Percentiles rank a stretch among this genome's conserved stretches.
Conservation (phyloP, 2,797 vertebrate genomes). For the Micrastur ruficollis region DNA sequence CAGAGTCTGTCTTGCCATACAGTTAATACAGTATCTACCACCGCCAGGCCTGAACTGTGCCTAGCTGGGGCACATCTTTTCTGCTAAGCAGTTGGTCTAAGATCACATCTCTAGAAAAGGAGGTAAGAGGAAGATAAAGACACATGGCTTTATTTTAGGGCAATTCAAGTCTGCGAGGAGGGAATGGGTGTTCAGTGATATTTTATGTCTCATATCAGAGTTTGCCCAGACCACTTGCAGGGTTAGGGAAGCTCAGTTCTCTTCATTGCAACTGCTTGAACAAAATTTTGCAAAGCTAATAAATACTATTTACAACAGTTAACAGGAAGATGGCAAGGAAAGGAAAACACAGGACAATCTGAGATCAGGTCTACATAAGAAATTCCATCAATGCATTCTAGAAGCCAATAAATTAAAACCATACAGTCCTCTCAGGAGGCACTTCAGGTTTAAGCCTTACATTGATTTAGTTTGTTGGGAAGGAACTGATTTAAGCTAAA, state of each 20-base stretch:
- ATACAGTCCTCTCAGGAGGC: background rate
- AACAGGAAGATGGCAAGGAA: conserved; percentile 23
- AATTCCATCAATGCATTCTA: background rate
- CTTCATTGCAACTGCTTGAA: background rate
- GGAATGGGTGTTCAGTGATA: background rate
- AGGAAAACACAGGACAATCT: conserved; percentile 16
- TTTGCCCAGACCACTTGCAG: background rate
- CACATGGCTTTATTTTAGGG: background rate
- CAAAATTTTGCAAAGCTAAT: conserved; percentile 69
- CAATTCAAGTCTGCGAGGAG: background rate
- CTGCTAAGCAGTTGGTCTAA: background rate
- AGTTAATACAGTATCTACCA: background rate
- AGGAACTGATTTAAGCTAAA: conserved; percentile 26
- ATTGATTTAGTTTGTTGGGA: conserved; percentile 26
- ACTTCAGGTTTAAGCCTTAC: conserved; percentile 35
- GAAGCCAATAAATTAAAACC: conserved; percentile 55
- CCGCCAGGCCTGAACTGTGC: background rate
- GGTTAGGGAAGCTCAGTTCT: background rate
- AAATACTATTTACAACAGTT: conserved; percentile 82
- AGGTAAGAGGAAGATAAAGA: background rate
- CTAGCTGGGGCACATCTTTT: background rate
- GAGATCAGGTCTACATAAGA: background rate
- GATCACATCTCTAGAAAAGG: background rate
- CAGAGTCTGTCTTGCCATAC: background rate
- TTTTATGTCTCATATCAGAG: background rate